A percentile compares a stretch with the other conserved stretches of the same genome.
Conservation (phyloP, 2,888 invertebrate species). For the Parascotia fuliginaria region DNA sequence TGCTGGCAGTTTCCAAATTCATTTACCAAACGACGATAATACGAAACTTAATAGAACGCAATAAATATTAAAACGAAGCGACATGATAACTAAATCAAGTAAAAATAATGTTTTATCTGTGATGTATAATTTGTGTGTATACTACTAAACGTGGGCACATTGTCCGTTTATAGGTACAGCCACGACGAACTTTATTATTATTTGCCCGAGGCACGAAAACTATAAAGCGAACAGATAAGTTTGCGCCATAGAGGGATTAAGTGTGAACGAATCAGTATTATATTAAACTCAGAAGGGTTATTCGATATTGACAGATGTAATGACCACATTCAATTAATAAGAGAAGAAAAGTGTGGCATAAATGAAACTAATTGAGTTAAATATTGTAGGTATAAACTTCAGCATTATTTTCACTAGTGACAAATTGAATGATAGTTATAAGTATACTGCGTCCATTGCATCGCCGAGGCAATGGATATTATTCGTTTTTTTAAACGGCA, state of each 20-base stretch:
- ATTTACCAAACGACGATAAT: too few species aligned
- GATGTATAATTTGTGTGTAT: conserved; percentile 49
- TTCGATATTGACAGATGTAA: conserved; percentile 6
- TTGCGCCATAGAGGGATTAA: conserved; percentile 44
- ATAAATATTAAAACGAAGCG: conserved; percentile 6
- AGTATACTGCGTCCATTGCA: too few species aligned
- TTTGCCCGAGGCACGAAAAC: conserved; percentile 67
- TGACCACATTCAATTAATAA: too few species aligned
- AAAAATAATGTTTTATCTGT: conserved; percentile 50
- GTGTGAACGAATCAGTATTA: conserved; percentile 31
- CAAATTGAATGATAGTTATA: too few species aligned
- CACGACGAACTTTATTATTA: conserved; percentile 67
- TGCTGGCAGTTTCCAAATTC: too few species aligned
- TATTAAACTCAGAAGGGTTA: conserved; percentile 32
- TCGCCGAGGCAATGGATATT: too few species aligned
- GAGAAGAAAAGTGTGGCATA: too few species aligned
- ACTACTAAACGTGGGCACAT: conserved; percentile 50
- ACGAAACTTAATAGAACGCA: too few species aligned
- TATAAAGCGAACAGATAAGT: conserved; percentile 67
- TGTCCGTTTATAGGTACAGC: conserved; percentile 57
- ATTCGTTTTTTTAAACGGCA: too few species aligned
- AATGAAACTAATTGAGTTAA: too few species aligned
- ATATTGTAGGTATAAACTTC: too few species aligned
- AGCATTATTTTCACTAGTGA: too few species aligned
- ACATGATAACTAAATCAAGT: conserved; percentile 28